Conservation (phyloP, 2,113 vertebrate species). For the Hylia prasina region DNA sequence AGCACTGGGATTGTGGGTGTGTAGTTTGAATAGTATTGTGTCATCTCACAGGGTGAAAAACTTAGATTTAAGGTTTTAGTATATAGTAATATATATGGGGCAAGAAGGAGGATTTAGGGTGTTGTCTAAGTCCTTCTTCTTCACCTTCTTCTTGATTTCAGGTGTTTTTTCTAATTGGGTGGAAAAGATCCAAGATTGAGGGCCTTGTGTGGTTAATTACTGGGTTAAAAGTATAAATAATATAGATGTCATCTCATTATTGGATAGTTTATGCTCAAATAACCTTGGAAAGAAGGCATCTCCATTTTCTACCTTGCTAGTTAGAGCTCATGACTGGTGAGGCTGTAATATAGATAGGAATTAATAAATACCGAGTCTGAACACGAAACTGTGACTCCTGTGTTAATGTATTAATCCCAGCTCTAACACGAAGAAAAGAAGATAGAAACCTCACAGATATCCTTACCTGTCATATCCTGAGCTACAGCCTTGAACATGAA, state of each 20-base stretch:
- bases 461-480: neutral
- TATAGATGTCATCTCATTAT: neutral
- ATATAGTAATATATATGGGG: too few species aligned
- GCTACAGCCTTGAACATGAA: neutral
- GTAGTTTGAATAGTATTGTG: too few species aligned
- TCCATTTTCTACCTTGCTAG: neutral
- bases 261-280: neutral
- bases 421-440: neutral
- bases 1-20: too few species aligned
- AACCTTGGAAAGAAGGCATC: neutral
- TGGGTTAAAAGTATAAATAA: neutral
- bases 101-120: too few species aligned
- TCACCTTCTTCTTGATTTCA: neutral
- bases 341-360: neutral
- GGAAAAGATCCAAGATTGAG: neutral
- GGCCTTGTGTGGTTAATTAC: too few species aligned
- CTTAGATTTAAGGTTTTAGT: neutral
- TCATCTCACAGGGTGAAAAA: neutral
- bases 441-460: neutral
- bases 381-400: neutral
- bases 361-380: neutral
- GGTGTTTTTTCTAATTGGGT: neutral
- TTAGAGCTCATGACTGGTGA: neutral
- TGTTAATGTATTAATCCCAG: neutral
- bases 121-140: too few species aligned